These are phyloP conservation scores for Falco peregrinus DNA, from an alignment of 2,797 vertebrate genomes.

Conservation along the genomic window DNA sequence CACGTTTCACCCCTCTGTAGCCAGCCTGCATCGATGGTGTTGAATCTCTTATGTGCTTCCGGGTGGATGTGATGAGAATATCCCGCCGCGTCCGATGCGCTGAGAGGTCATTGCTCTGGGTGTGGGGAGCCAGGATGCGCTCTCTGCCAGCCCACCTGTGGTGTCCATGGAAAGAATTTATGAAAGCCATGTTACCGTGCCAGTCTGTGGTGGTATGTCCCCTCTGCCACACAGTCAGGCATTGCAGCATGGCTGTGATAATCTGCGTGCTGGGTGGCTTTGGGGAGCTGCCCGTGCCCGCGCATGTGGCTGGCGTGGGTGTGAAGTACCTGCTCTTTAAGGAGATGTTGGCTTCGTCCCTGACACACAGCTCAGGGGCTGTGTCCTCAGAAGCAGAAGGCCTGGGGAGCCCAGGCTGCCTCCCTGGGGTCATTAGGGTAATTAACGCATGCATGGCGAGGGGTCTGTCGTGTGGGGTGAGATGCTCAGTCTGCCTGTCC, in stretches of 20 bases:
- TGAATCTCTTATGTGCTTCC: no score
- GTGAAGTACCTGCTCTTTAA: not conserved
- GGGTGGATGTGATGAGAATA: not conserved
- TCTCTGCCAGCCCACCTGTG: not conserved
- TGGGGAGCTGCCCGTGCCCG: not conserved
- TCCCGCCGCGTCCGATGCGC: accelerated
- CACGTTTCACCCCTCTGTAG: accelerated
- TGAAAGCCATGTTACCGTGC: accelerated
- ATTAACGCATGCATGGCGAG: accelerated
- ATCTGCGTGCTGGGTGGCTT: accelerated
- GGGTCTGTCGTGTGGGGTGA: not conserved
- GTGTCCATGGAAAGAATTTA: not conserved
- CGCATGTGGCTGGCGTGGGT: accelerated
- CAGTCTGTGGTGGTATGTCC: accelerated
- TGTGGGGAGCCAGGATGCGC: not conserved
- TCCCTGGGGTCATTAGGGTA: not conserved
- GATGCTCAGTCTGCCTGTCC: not conserved
- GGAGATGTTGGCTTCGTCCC: not conserved
- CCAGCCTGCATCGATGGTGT: accelerated
- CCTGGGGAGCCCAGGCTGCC: not conserved
- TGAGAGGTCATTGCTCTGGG: accelerated
- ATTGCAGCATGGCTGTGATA: accelerated
- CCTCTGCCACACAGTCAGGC: accelerated
- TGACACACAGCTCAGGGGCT: accelerated
- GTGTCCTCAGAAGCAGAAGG: not conserved